phyloP scores from a whole-genome alignment of 2,797 vertebrate species.

The Stomatorhinus walkeri region DNA sequence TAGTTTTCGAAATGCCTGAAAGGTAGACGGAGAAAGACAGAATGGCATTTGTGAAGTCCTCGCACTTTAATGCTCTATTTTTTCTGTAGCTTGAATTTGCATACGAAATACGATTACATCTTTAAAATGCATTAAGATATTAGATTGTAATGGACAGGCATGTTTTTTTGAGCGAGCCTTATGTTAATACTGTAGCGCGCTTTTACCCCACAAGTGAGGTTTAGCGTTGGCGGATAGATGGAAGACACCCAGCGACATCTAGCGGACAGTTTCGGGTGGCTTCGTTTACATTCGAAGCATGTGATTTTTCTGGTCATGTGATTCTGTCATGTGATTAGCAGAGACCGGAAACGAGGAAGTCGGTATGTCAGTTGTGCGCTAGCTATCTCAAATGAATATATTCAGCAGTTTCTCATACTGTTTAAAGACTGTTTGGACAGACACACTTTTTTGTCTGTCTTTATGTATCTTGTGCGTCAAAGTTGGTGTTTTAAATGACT shows the following conservation, averaged over 20 bases:
- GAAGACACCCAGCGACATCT: not conserved
- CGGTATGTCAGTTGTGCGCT: not conserved
- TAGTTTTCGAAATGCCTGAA: conserved; percentile 9
- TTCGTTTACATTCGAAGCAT: not conserved
- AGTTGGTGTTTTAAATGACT: not conserved
- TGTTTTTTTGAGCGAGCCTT: not conserved
- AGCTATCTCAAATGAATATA: not conserved
- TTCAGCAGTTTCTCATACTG: not conserved
- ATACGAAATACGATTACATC: not conserved
- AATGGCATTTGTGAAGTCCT: not conserved
- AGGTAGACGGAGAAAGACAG: not conserved
- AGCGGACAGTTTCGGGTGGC: not conserved
- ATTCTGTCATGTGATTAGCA: not conserved
- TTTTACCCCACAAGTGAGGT: not conserved
- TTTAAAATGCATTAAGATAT: not conserved
- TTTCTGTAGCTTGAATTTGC: not conserved
- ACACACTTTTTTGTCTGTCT: not conserved
- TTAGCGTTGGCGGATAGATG: not conserved
- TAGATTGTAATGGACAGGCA: not conserved
- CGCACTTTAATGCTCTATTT: not conserved
- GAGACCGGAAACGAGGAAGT: not conserved
- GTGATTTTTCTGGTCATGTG: not conserved
- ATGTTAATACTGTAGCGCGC: not conserved
- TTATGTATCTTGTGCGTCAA: not conserved
- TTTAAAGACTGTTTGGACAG: not conserved